Evolutionary conservation across 2,888 invertebrate species (phyloP).

Genomic region (Trissolcus brochymenae): DNA sequence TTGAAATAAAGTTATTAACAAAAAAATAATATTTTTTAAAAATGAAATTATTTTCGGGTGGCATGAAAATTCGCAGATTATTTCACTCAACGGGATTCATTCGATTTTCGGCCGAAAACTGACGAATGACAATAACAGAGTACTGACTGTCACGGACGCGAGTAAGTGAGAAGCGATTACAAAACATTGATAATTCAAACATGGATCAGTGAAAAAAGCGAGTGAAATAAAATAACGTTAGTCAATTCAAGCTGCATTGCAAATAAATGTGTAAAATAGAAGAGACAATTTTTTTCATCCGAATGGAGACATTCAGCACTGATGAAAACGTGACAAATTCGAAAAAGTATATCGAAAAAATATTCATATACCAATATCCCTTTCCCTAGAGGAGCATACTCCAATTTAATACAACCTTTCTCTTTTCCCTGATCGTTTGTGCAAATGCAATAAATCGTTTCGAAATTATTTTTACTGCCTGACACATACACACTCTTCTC

Average conservation of each 20-base stretch:
- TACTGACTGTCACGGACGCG: no score
- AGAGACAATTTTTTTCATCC: constrained; percentile 40
- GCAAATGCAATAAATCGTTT: constrained; percentile 53
- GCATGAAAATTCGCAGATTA: no score
- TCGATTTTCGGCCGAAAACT: no score
- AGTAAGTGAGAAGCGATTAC: constrained; percentile 16
- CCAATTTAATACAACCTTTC: constrained; percentile 55
- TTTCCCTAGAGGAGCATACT: constrained; percentile 55
- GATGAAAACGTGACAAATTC: constrained; percentile 59
- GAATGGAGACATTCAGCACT: constrained; percentile 44
- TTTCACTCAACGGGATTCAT: no score
- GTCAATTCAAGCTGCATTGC: constrained; percentile 49
- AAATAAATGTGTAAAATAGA: constrained; percentile 50
- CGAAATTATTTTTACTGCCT: constrained; percentile 55
- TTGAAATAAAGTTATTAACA: no score
- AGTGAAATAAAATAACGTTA: constrained; percentile 48
- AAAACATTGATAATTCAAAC: constrained; percentile 48
- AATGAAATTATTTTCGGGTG: no score
- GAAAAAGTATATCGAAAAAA: constrained; percentile 54
- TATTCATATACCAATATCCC: constrained; percentile 55
- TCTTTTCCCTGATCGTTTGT: constrained; percentile 56
- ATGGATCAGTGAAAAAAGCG: constrained; percentile 23
- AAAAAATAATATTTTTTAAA: no score
- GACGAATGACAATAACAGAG: no score
- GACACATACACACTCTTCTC: constrained; percentile 24